Percentiles rank a stretch among this genome's conserved stretches.
Evolutionary conservation across 2,797 vertebrate genomes (phyloP).

Genomic region (Phoebastria nigripes): DNA sequence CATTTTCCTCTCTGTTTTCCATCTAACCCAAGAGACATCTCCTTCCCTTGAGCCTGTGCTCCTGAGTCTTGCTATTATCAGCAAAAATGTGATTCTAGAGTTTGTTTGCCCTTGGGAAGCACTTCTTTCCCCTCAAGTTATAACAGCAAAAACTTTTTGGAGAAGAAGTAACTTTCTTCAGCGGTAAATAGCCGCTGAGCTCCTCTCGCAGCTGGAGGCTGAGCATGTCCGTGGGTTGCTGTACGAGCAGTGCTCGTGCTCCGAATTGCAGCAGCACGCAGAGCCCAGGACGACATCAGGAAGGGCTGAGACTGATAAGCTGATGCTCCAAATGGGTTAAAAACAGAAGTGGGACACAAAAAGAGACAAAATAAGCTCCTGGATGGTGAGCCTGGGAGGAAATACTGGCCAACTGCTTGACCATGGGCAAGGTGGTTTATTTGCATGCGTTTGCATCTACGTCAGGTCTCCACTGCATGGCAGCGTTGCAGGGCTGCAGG

Average conservation of each 20-base stretch:
- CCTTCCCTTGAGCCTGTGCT: not conserved
- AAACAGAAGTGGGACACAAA: not conserved
- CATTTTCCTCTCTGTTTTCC: not conserved
- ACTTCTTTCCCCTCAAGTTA: not conserved
- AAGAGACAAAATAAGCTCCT: not conserved
- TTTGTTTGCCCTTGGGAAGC: not conserved
- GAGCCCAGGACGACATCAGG: rapidly evolving
- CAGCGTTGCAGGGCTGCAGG: not conserved
- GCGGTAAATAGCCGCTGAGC: not conserved
- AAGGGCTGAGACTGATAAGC: not conserved
- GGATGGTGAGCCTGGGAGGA: not conserved
- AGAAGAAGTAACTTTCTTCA: not conserved
- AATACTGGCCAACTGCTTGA: not conserved
- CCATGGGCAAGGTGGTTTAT: not conserved
- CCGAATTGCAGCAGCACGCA: rapidly evolving
- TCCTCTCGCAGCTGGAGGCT: not conserved
- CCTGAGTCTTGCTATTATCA: not conserved
- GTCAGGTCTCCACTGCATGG: not conserved
- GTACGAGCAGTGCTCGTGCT: rapidly evolving
- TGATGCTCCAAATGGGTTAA: not conserved
- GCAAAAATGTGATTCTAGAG: not conserved
- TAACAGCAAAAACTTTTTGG: not conserved
- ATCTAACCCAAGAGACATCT: not conserved
- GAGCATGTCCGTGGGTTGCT: not conserved
- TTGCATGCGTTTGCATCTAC: not conserved